These are phyloP conservation scores for Amblyraja radiata DNA, from an alignment of 2,797 vertebrate genomes.

Conservation along the genomic window DNA sequence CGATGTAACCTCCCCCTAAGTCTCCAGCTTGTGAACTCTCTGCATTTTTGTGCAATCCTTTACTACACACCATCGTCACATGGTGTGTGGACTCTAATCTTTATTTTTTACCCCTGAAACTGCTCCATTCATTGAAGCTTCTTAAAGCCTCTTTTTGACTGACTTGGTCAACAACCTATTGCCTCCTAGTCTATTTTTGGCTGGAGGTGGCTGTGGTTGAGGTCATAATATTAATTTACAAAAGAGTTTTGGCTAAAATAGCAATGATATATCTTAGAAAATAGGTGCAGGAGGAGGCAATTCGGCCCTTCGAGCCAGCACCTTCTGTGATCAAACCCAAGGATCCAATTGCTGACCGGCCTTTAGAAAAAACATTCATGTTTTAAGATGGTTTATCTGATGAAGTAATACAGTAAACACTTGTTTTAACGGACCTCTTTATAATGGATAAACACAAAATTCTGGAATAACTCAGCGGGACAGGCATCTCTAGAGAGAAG, in stretches of 20 bases:
- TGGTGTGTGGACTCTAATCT: neutral
- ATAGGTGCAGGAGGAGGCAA: too few relatives aligned
- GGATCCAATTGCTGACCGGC: neutral
- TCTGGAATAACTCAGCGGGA: too few relatives aligned
- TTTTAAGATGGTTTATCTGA: neutral
- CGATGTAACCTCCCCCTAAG: neutral
- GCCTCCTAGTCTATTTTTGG: neutral
- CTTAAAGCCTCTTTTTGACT: neutral
- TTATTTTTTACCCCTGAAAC: too few relatives aligned
- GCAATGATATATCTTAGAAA: too few relatives aligned
- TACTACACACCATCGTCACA: neutral
- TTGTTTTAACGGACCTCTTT: too few relatives aligned
- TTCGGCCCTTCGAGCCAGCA: neutral
- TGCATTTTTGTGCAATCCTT: neutral
- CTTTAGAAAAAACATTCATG: too few relatives aligned
- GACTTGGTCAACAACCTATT: too few relatives aligned
- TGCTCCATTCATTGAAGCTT: neutral
- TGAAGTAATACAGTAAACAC: neutral
- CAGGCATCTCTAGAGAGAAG: too few relatives aligned
- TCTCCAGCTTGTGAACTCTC: neutral
- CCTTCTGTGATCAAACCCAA: neutral
- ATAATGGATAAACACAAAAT: too few relatives aligned
- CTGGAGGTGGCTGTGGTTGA: neutral
- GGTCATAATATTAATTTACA: neutral
- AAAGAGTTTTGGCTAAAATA: neutral